phyloP scores from a whole-genome alignment of 2,888 invertebrate genomes.

The Invenusta paracnida region DNA sequence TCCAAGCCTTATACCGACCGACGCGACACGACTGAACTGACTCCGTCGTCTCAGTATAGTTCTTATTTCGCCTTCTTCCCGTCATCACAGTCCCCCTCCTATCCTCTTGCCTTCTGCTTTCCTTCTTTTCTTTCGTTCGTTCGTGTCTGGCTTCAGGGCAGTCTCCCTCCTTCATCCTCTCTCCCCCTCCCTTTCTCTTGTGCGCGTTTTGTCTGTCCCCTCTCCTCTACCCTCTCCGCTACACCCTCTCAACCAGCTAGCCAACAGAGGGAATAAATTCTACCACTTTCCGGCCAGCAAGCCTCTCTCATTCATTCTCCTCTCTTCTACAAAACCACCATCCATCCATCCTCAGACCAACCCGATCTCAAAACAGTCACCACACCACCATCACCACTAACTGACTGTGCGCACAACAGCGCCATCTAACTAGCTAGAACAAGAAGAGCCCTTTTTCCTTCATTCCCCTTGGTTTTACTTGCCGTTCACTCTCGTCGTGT shows the following conservation, averaged over 20 bases:
- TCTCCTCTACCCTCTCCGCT: neutral
- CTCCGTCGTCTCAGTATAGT: too few relatives aligned
- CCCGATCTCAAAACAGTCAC: conserved; percentile 16
- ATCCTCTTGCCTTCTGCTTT: neutral
- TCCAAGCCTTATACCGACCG: conserved; percentile 1
- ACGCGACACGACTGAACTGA: conserved; percentile 23
- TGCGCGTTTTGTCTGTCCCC: conserved; percentile 27
- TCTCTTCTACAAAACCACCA: too few relatives aligned
- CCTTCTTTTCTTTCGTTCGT: neutral
- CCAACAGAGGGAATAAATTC: conserved; percentile 26
- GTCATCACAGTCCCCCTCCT: conserved; percentile 4
- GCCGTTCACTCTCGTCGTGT: neutral
- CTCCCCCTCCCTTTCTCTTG: neutral
- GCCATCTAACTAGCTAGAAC: too few relatives aligned
- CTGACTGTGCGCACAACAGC: too few relatives aligned
- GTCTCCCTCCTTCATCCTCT: neutral
- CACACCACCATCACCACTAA: too few relatives aligned
- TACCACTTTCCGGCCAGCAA: conserved; percentile 22
- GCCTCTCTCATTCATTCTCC: neutral
- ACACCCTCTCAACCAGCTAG: conserved; percentile 2
- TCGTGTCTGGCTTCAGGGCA: conserved; percentile 2
- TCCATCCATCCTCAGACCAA: conserved; percentile 15
- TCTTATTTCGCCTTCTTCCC: conserved; percentile 1
- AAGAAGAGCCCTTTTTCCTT: neutral
- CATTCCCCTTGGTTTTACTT: too few relatives aligned